Conservation (phyloP, 2,113 vertebrate species). For the Muscicapa adusta region DNA sequence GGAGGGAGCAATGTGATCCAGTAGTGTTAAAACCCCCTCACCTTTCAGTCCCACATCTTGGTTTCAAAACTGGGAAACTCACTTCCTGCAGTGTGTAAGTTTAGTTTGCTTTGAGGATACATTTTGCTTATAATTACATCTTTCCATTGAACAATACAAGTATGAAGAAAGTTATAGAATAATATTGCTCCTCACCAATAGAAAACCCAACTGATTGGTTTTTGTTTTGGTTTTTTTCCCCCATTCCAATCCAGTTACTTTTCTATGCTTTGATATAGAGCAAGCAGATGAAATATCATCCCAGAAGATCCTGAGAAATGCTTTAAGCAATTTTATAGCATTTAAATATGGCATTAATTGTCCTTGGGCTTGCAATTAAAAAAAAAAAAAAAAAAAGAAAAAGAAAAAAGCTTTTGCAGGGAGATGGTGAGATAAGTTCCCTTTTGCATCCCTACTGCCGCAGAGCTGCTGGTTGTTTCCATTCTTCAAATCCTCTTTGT, state of each 20-base stretch:
- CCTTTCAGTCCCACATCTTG: not conserved
- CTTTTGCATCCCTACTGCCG: not conserved
- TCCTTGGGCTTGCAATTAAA: not conserved
- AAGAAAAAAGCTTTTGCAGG: accelerated
- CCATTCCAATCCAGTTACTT: not conserved
- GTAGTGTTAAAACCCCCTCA: not conserved
- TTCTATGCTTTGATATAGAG: not conserved
- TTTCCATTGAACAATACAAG: not conserved
- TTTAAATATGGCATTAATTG: not conserved
- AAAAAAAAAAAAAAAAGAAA: not conserved
- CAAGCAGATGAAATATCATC: not conserved
- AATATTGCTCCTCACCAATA: not conserved
- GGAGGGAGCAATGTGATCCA: not conserved
- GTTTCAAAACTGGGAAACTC: not conserved
- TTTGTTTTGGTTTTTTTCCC: not conserved
- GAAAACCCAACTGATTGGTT: not conserved
- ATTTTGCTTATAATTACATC: not conserved
- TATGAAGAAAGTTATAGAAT: not conserved
- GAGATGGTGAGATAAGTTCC: not conserved
- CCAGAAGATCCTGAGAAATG: not conserved
- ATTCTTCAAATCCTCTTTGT: not conserved
- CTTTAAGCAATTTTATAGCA: not conserved
- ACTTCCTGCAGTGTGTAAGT: not conserved
- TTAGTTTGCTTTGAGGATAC: not conserved
- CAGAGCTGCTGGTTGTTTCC: not conserved